Evolutionary conservation across 2,888 invertebrate species (phyloP), one percentile per base, ranked within the genome.

Genomic region (Callyntrura sp.): DNA sequence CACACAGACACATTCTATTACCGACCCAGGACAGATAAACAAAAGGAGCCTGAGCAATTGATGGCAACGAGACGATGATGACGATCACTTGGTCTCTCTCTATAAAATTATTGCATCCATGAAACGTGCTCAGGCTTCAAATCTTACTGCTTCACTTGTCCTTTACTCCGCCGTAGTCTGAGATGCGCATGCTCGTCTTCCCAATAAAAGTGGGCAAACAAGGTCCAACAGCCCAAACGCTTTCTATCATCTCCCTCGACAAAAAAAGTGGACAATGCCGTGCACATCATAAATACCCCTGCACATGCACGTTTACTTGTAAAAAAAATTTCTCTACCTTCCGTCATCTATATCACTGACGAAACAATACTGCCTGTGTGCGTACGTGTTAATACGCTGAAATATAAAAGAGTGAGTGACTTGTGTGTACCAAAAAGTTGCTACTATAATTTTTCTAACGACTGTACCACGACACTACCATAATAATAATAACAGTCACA

Each of bases 111-210:
- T 68, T 45, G 11, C 8, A 70, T 45, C 9, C 55, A 81, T 81
- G 81, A 81, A 79, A 81, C 81, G 81, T 81, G 81, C 81, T 20
- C 43, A 60, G 81, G 60, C 60, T 81, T 81, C 60, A 60, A 81
- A 81, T n/a, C 25, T 12, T 51, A 43, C 35, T 48, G 73, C 48
- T 76, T 48, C 2, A 20, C 35, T 68, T 68, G 35, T 68, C 68
- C 35, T 25, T 25, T 35, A 35, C 2, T 35, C 35, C 35, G 6
- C 35, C 2, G 35, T 14, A 23, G 62, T 62, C 35, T n/a, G 6
- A n/a, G n/a, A n/a, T n/a, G 28, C n/a, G n/a, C 68, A 35, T 35
- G 68, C 68, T 68, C 68, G n/a, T 68, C 68, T 20, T 68, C 68
- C 28, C 2, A 68, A 68, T 35, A 68, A 68, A 68, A 20, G 62